Evolutionary conservation across 2,797 vertebrate genomes (phyloP), one percentile per base, ranked within the genome.

Genomic region (Limnodromus scolopaceus): DNA sequence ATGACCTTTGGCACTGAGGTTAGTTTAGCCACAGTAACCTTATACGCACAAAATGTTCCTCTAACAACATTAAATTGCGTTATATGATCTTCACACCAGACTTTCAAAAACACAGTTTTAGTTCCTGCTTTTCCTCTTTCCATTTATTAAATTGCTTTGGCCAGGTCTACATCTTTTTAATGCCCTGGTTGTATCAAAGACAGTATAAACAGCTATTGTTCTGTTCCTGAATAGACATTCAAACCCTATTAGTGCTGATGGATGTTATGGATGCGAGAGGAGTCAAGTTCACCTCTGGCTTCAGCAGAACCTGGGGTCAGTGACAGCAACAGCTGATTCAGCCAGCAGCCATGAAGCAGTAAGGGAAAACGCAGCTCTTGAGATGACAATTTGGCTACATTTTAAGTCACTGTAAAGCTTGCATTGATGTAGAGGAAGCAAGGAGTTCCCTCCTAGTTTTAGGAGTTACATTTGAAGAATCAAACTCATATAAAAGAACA

Each of bases 101-200:
- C 60, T 57, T 77, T 53, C 48, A 32, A 60, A 93, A 89, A 1
- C 41, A 54, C 23, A n/a, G 12, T 23, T 39, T 70, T 4, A 39
- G 27, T 11, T 83, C 48, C 78, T 76, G 58, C 48, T 87, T 66
- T 77, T 63, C 36, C 32, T 81, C 66, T 58, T 46, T 64, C 75
- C 78, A 78, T 68, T 89, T 87, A 85, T 80, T 83, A 83, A 89
- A 97, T 49, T 91, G 94, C 66, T 82, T 93, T 93, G 92, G 69
- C 70, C 46, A 49, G 14, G 39, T 53, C 6, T 17, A 17, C 54
- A 86, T 43, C 17, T 82, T 90, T 84, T 70, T 16, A 84, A 74
- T 80, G 66, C 14, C 58, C 43, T 65, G 34, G 8, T 38, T 86
- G 45, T 45, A 79, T 34, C 55, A 23, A 76, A 76, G 11, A 41